Evolutionary conservation across 2,888 invertebrate genomes (phyloP).

Genomic region (Orthonychiurus folsomi): DNA sequence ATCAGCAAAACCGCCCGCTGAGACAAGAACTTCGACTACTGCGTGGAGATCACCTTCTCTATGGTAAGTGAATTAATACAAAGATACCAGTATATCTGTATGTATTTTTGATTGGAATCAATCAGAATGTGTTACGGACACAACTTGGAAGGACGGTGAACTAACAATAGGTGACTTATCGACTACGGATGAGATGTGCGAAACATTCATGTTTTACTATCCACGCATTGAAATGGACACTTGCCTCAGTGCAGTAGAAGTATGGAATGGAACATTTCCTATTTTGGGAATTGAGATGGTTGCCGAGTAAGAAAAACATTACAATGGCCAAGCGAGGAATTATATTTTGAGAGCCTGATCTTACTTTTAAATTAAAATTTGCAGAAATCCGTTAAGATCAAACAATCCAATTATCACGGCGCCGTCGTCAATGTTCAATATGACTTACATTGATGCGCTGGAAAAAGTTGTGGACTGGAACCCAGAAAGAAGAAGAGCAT

Average conservation of each 20-base stretch:
- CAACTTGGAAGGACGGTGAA: conserved; percentile 56
- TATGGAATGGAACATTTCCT: not conserved
- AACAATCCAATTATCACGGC: not conserved
- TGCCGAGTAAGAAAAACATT: not conserved
- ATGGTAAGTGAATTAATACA: not conserved
- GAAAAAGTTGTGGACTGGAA: not conserved
- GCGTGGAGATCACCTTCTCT: conserved; percentile 26
- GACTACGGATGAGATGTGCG: too few species aligned
- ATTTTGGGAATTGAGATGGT: not conserved
- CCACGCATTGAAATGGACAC: not conserved
- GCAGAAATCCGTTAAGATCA: not conserved
- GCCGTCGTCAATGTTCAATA: not conserved
- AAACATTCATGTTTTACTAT: conserved; percentile 13
- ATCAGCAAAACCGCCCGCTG: conserved; percentile 20
- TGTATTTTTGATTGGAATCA: conserved; percentile 41
- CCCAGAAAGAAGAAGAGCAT: not conserved
- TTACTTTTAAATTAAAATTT: too few species aligned
- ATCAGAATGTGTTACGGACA: conserved; percentile 74
- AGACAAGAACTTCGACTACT: conserved; percentile 11
- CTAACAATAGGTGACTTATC: conserved; percentile 65
- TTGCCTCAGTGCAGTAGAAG: not conserved
- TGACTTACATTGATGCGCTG: not conserved
- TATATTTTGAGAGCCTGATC: not conserved
- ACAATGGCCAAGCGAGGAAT: not conserved
- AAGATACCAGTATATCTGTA: not conserved